phyloP scores from a whole-genome alignment of 2,888 invertebrate genomes.

The Syritta pipiens region DNA sequence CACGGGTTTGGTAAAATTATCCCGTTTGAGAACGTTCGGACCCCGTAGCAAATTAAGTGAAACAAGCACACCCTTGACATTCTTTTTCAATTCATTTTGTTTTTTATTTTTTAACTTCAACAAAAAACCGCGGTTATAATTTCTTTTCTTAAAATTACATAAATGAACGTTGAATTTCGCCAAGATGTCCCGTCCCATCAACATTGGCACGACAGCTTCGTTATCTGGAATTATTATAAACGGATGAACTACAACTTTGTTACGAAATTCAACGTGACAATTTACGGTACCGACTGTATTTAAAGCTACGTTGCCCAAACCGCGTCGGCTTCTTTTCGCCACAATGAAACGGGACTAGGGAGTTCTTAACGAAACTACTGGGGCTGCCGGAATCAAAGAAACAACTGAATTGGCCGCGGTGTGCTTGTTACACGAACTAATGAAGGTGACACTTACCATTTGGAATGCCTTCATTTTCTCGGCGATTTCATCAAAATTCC shows the following conservation, averaged over 20 bases:
- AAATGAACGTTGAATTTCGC: slow-evolving; percentile 3
- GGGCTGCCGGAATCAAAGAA: not conserved
- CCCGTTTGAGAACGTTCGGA: not conserved
- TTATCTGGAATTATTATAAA: slow-evolving; percentile 1
- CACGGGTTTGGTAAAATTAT: not conserved
- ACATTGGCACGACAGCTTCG: not conserved
- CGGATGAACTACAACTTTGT: not conserved
- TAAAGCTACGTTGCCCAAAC: not conserved
- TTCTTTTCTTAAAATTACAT: not conserved
- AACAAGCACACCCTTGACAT: not conserved
- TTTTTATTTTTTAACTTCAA: not conserved
- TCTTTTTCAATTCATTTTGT: not conserved
- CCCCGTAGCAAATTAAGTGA: not conserved
- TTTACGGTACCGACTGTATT: not conserved
- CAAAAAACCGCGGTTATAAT: not conserved
- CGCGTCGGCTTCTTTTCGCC: not conserved
- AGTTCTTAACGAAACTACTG: not conserved
- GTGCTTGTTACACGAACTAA: not conserved
- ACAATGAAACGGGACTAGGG: not conserved
- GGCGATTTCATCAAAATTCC: not conserved
- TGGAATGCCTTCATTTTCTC: not conserved
- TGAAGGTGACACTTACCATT: slow-evolving; percentile 24
- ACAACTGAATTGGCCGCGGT: not conserved
- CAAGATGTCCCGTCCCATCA: not conserved
- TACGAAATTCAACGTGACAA: not conserved